Conservation (phyloP, 2,888 invertebrate genomes). For the Volucella inanis region DNA sequence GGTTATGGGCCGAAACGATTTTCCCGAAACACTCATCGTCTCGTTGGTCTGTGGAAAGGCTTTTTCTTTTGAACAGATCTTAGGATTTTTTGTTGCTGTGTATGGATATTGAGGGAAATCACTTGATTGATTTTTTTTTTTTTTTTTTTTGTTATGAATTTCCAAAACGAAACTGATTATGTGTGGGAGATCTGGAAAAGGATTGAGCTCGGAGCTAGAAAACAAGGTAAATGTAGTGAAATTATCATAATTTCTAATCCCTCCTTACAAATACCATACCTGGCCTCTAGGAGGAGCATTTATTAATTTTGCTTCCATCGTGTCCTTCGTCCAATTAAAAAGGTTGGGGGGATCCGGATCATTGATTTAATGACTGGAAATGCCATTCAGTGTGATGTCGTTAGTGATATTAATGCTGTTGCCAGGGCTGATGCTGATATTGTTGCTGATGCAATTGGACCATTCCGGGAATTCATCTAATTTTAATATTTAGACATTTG, state of each 20-base stretch:
- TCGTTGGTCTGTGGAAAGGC: slow-evolving; percentile 9
- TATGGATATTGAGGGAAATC: slow-evolving; percentile 19
- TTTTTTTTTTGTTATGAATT: not conserved
- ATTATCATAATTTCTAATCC: slow-evolving; percentile 43
- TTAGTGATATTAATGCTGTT: no score
- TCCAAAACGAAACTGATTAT: slow-evolving; percentile 38
- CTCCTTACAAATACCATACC: not conserved
- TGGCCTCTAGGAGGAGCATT: slow-evolving; percentile 16
- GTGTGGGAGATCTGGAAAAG: slow-evolving; percentile 50
- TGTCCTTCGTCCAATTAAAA: slow-evolving; percentile 61
- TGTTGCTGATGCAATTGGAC: slow-evolving; percentile 53
- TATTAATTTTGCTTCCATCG: slow-evolving; percentile 47
- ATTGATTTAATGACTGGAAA: slow-evolving; percentile 33
- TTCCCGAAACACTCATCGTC: slow-evolving; percentile 38
- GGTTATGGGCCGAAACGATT: slow-evolving; percentile 34
- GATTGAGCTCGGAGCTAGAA: slow-evolving; percentile 3
- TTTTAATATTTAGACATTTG: slow-evolving; percentile 63
- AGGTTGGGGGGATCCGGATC: slow-evolving; percentile 3
- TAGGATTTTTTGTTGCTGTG: not conserved
- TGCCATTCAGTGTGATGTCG: slow-evolving; percentile 30
- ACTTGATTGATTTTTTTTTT: slow-evolving; percentile 54
- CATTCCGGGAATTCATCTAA: slow-evolving; percentile 56
- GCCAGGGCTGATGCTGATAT: not conserved
- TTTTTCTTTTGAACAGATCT: not conserved
- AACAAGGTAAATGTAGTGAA: slow-evolving; percentile 44